These are phyloP conservation scores for Mixornis gularis DNA, from an alignment of 2,113 vertebrate species.

Conservation along the genomic window DNA sequence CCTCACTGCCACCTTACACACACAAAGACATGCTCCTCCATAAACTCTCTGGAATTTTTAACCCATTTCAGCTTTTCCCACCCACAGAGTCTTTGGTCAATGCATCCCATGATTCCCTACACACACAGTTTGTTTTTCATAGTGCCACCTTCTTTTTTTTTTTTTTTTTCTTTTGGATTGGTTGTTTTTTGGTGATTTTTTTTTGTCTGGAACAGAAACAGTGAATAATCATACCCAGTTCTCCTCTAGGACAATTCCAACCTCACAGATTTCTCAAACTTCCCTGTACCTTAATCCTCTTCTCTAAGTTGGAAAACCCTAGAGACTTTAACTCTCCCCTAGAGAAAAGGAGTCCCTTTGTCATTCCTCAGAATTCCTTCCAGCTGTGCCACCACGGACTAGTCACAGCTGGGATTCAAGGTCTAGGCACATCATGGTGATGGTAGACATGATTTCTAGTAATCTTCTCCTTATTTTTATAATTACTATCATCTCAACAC, in stretches of 20 bases:
- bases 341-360: not conserved
- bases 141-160: too few species aligned
- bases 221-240: not conserved
- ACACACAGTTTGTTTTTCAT: not conserved
- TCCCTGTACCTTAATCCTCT: not conserved
- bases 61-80: not conserved
- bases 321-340: not conserved
- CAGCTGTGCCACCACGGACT: too few species aligned
- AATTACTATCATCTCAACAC: not conserved
- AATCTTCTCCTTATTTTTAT: not conserved
- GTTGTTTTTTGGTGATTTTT: not conserved
- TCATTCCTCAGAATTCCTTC: not conserved
- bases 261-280: not conserved
- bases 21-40: not conserved
- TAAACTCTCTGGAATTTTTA: not conserved
- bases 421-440: not conserved
- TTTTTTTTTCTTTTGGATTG: too few species aligned
- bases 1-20: not conserved
- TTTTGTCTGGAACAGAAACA: not conserved
- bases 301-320: not conserved
- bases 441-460: not conserved
- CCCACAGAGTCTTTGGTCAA: not conserved
- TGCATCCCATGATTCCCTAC: rapidly evolving
- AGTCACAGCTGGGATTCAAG: not conserved
- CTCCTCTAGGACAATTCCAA: not conserved